Evolutionary conservation across 2,888 invertebrate species (phyloP).

Genomic region (Fragum whitleyi): DNA sequence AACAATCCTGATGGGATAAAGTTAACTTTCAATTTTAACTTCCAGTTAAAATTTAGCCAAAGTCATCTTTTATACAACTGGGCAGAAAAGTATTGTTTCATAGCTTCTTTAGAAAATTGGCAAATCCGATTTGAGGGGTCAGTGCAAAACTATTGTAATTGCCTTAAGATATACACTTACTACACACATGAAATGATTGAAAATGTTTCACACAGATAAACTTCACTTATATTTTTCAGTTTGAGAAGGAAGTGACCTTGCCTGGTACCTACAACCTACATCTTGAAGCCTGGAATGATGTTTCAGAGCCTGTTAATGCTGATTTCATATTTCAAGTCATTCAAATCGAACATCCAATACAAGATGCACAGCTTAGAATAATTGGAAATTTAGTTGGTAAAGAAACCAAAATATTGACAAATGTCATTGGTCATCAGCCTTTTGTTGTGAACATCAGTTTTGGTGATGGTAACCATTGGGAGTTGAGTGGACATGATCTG

Average conservation of each 20-base stretch:
- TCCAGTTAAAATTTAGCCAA: no score
- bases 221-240: conserved; percentile 65
- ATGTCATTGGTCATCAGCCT: conserved; percentile 65
- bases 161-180: no score
- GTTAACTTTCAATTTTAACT: no score
- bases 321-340: conserved; percentile 55
- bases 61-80: no score
- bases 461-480: conserved; percentile 70
- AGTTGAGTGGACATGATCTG: conserved; percentile 44
- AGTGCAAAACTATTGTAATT: no score
- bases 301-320: conserved; percentile 57
- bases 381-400: conserved; percentile 62
- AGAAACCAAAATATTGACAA: conserved; percentile 63
- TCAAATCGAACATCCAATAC: conserved; percentile 69
- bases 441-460: conserved; percentile 68
- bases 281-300: conserved; percentile 72
- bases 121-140: no score
- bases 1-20: no score
- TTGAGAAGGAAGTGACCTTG: conserved; percentile 56
- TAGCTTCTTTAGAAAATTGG: no score
- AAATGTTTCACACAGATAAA: no score
- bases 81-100: no score
- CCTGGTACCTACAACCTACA: conserved; percentile 64
- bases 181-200: no score
- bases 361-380: conserved; percentile 57